These are phyloP conservation scores for Chelidonichthys spinosus DNA, from an alignment of 2,797 vertebrate genomes.

Conservation along the genomic window DNA sequence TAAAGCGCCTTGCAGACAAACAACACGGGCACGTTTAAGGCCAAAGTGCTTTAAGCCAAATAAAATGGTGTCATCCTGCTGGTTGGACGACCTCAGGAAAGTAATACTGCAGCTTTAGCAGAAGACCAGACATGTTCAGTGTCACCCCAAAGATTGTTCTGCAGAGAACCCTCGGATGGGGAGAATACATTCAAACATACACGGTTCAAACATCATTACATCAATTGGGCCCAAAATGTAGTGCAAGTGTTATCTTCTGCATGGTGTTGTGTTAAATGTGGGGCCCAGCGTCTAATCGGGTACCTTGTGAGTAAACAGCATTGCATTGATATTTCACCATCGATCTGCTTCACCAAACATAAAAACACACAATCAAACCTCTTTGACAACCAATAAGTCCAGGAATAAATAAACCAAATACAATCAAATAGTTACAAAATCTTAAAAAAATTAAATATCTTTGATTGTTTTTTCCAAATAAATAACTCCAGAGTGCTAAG, in stretches of 20 bases:
- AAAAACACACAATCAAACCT: slow-evolving; percentile 57
- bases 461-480: slow-evolving; percentile 76
- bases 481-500: slow-evolving; percentile 66
- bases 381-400: slow-evolving; percentile 46
- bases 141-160: slow-evolving; percentile 71
- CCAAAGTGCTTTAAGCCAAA: slow-evolving; percentile 70
- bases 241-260: not conserved
- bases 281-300: slow-evolving; percentile 15
- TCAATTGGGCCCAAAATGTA: slow-evolving; percentile 6
- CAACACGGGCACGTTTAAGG: slow-evolving; percentile 1
- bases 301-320: slow-evolving; percentile 18
- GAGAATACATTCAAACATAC: slow-evolving; percentile 74
- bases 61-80: slow-evolving; percentile 15
- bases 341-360: slow-evolving; percentile 60
- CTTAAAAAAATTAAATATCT: slow-evolving; percentile 78
- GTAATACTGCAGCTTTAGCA: slow-evolving; percentile 57
- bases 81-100: not conserved
- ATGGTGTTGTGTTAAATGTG: not conserved
- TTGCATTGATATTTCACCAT: slow-evolving; percentile 20
- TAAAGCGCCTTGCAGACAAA: not conserved
- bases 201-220: slow-evolving; percentile 1
- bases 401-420: slow-evolving; percentile 81
- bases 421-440: slow-evolving; percentile 76
- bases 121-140: slow-evolving; percentile 29
- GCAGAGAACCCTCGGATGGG: slow-evolving; percentile 10